Base-by-base conservation (phyloP, 2,888 invertebrate species). In the Dasysyrphus tricinctus region DNA sequence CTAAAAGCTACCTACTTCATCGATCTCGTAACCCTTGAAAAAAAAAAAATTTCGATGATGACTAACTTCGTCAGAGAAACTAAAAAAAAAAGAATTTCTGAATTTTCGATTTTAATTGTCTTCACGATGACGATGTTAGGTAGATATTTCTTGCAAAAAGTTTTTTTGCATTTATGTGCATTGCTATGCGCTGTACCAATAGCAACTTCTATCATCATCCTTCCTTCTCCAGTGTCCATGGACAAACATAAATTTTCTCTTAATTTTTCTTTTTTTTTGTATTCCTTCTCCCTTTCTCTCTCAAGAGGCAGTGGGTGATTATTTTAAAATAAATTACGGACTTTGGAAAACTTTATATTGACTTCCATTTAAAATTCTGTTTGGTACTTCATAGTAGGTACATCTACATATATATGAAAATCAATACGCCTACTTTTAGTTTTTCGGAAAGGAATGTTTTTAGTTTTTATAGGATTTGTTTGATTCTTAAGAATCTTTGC, bases 61-160 rank as follows among this genome's bases (percentile, higher is more conserved):
- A 37, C 57, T 57, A 39, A 61, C 61, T 61, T 61, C 6, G 39
- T 24, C 24, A 24, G 12, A 42, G 14, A 42, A 14, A 24, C 19
- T 42, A 14, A 61, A 42, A 61, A 61, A 42, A 61, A 24, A 5
- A 19, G 24, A 61, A 42, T 42, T 42, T 42, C 24, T 42, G 42
- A 39, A 42, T 42, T 61, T 24, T 42, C 42, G 19, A 61, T 61
- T 61, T 61, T 61, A 61, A 61, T 61, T 61, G 61, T 61, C 61
- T 39, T 42, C 24, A 61, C 24, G 7, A 42, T 39, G 7, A 7
- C 1, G n/a, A 0, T 4, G 39, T 24, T 24, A 11, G 39, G n/a
- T 8, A 11, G 57, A 9, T 16, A 34, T 57, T 57, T 57, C 34
- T 57, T 57, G 57, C 34, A 57, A 0, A 57, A 57, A 57, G 34